phyloP scores from a whole-genome alignment of 2,888 invertebrate species.

The Laspeyria flexula region DNA sequence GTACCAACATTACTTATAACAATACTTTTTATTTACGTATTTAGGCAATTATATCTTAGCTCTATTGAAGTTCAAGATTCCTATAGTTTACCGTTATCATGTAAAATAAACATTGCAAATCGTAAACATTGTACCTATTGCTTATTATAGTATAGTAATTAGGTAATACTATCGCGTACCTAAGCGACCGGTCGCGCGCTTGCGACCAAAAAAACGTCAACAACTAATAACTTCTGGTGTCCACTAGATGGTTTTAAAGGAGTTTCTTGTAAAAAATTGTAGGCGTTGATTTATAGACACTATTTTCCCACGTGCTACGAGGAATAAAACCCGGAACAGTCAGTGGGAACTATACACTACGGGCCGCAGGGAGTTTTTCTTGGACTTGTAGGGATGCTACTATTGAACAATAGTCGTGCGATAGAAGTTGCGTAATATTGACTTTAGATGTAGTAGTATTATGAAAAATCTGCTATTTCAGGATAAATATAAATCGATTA shows the following conservation, averaged over 20 bases:
- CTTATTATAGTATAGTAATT: conserved; percentile 21
- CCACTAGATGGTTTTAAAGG: conserved; percentile 40
- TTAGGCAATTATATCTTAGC: too few relatives aligned
- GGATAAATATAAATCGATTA: too few relatives aligned
- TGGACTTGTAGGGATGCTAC: conserved; percentile 47
- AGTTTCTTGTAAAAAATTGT: conserved; percentile 54
- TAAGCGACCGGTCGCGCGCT: conserved; percentile 9
- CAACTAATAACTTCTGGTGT: conserved; percentile 45
- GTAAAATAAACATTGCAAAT: too few relatives aligned
- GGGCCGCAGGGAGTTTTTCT: conserved; percentile 64
- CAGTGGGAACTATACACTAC: conserved; percentile 68
- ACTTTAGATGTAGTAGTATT: not conserved
- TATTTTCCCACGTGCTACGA: conserved; percentile 82
- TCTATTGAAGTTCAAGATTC: too few relatives aligned
- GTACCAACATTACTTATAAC: too few relatives aligned
- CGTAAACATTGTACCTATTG: not conserved
- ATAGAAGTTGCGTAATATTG: not conserved
- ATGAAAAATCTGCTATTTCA: too few relatives aligned
- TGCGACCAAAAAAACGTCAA: conserved; percentile 32
- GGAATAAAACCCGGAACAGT: conserved; percentile 82
- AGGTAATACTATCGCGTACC: conserved; percentile 29
- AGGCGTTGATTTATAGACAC: conserved; percentile 72
- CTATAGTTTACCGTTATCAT: too few relatives aligned
- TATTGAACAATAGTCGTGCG: not conserved
- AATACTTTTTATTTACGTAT: too few relatives aligned